phyloP scores from a whole-genome alignment of 2,888 invertebrate species.

The Agriopis leucophaearia region DNA sequence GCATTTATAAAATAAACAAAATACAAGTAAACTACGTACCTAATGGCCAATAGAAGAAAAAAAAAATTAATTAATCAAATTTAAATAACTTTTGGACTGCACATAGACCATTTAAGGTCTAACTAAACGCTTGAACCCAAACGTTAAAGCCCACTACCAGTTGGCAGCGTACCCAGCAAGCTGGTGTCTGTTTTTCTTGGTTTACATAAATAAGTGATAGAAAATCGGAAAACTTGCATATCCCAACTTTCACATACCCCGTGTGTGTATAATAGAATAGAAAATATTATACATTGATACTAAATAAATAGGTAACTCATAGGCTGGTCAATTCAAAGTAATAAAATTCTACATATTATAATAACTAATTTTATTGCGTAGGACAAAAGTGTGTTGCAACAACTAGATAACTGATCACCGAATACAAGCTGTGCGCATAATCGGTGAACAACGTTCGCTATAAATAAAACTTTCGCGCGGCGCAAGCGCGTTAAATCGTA shows the following conservation, averaged over 20 bases:
- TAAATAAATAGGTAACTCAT: neutral
- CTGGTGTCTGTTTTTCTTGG: neutral
- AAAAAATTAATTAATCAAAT: too few species aligned
- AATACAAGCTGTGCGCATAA: slow-evolving; percentile 53
- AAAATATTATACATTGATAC: too few species aligned
- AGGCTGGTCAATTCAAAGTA: neutral
- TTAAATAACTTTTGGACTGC: too few species aligned
- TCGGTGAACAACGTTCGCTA: slow-evolving; percentile 68
- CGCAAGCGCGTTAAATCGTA: slow-evolving; percentile 84
- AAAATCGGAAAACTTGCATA: neutral
- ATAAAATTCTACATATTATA: neutral
- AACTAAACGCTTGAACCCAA: too few species aligned
- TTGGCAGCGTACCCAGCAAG: neutral
- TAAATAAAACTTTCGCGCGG: slow-evolving; percentile 82
- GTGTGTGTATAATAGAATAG: neutral
- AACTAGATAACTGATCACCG: slow-evolving; percentile 8
- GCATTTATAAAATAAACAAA: too few species aligned
- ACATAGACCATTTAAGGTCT: too few species aligned
- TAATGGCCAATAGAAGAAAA: too few species aligned
- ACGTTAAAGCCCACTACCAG: too few species aligned
- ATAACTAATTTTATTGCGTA: neutral
- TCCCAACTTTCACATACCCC: too few species aligned
- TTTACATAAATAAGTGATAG: neutral
- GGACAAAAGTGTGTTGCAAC: slow-evolving; percentile 3
- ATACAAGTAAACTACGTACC: too few species aligned